Evolutionary conservation across 2,797 vertebrate genomes (phyloP).

Genomic region (Microtus obscurus): DNA sequence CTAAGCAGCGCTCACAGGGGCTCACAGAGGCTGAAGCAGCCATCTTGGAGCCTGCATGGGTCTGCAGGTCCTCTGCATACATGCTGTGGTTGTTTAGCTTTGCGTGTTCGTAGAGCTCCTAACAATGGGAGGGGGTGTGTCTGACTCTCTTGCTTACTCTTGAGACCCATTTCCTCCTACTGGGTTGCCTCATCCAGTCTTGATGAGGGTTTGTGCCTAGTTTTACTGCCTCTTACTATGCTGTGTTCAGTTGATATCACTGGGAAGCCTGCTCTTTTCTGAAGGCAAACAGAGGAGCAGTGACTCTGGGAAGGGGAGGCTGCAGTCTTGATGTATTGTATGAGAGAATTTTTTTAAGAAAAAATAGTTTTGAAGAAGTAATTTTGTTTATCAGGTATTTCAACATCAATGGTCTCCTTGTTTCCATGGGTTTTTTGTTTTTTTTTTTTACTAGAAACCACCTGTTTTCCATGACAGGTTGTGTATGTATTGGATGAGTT

Average conservation of each 20-base stretch:
- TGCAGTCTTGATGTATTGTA: background rate
- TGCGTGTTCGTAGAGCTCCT: background rate
- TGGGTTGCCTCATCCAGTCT: background rate
- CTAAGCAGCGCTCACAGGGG: background rate
- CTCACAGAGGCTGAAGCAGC: background rate
- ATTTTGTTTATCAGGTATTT: background rate
- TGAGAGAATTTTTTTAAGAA: background rate
- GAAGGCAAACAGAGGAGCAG: background rate
- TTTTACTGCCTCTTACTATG: background rate
- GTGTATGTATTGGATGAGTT: background rate
- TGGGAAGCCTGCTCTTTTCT: background rate
- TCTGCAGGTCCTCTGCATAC: background rate
- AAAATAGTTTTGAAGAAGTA: background rate
- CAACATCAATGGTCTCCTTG: background rate
- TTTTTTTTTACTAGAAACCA: background rate
- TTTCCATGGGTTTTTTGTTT: background rate
- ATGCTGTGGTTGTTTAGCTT: background rate
- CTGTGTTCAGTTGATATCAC: background rate
- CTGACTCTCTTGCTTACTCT: background rate
- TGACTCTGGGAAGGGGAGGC: background rate
- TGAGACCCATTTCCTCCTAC: background rate
- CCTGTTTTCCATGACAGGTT: background rate
- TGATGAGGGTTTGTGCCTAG: background rate
- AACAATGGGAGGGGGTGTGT: background rate
- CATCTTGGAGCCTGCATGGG: too few species aligned